Evolutionary conservation across 2,797 vertebrate genomes (phyloP).

Genomic region (Molossus alvarezi): DNA sequence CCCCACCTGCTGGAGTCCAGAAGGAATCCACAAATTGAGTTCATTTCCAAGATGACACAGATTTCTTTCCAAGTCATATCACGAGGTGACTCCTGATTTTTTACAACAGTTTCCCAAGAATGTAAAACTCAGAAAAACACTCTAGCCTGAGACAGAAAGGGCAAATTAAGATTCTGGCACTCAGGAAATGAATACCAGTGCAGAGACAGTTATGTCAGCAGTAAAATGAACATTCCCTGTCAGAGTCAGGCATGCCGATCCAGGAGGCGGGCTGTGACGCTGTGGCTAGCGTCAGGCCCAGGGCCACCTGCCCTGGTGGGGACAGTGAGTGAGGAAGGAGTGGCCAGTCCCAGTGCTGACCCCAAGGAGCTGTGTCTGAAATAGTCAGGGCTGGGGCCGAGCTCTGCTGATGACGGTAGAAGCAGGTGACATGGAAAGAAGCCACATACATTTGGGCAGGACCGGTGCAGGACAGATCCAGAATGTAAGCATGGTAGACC

Average conservation of each 20-base stretch:
- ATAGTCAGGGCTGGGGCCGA: not conserved
- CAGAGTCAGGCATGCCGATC: not conserved
- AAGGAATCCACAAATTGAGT: not conserved
- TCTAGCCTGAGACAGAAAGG: not conserved
- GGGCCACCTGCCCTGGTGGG: not conserved
- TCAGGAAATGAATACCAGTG: not conserved
- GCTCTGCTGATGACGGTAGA: not conserved
- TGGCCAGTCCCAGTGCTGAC: not conserved
- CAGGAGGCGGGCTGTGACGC: not conserved
- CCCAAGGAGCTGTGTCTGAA: not conserved
- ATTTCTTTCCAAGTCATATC: not conserved
- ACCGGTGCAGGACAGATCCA: not conserved
- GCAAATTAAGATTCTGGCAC: not conserved
- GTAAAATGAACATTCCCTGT: not conserved
- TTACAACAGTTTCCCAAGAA: slow-evolving; percentile 1
- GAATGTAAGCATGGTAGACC: fast-evolving
- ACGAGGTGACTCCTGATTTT: not conserved
- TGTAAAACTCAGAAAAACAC: slow-evolving; percentile 19
- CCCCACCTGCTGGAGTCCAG: not conserved
- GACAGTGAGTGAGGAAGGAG: not conserved
- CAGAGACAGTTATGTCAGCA: not conserved
- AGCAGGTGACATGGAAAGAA: not conserved
- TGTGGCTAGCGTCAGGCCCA: not conserved
- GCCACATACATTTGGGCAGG: not conserved
- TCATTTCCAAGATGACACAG: fast-evolving